phyloP scores from a whole-genome alignment of 1,140 invertebrate genomes.

The Aricia agestis region DNA sequence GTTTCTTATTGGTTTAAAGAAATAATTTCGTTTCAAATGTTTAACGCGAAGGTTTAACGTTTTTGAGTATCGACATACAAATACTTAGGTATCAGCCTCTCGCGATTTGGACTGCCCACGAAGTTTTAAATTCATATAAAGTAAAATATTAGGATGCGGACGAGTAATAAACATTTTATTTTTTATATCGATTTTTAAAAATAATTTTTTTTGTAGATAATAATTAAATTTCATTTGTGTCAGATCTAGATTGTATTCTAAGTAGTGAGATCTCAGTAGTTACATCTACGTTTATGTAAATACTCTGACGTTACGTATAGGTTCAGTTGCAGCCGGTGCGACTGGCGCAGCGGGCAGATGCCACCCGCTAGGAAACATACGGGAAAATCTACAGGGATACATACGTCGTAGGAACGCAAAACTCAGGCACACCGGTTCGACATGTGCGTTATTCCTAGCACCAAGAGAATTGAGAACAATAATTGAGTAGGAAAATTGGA shows the following conservation, averaged over 20 bases:
- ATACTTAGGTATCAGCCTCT: constrained; percentile 5
- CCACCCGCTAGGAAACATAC: background rate
- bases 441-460: constrained; percentile 4
- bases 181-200: constrained; percentile 8
- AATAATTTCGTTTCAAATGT: background rate
- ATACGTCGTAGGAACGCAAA: constrained; percentile 4
- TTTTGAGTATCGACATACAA: constrained; percentile 9
- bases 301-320: constrained; percentile 18
- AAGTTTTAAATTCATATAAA: background rate
- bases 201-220: background rate
- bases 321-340: background rate
- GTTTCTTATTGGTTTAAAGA: no score
- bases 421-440: background rate
- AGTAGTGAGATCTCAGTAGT: constrained; percentile 15
- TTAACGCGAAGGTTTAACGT: background rate
- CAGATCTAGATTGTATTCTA: constrained; percentile 16
- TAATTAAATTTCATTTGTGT: constrained; percentile 10
- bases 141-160: background rate
- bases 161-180: background rate
- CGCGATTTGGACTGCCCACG: background rate
- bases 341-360: background rate
- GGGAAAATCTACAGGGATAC: background rate
- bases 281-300: constrained; percentile 11
- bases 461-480: constrained; percentile 8
- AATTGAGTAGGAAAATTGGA: constrained; percentile 5